A percentile compares a stretch with the other conserved stretches of the same genome.
phyloP scores from a whole-genome alignment of 2,888 invertebrate genomes.

The Epirrhoe tristata region DNA sequence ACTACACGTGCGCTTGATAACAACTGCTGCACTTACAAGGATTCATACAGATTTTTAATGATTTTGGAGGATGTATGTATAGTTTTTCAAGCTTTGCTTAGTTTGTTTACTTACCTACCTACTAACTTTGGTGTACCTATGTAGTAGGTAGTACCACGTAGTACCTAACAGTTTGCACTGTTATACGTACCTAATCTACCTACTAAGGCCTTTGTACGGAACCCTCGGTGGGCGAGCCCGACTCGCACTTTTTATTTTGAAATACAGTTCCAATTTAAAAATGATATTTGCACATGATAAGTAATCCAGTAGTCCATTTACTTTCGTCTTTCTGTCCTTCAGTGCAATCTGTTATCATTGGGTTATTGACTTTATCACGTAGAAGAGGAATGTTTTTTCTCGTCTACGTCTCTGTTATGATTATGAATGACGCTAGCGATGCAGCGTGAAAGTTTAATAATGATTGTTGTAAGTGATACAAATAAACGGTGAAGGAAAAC shows the following conservation, averaged over 20 bases:
- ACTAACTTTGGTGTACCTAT: too few relatives aligned
- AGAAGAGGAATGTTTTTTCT: slow-evolving; percentile 12
- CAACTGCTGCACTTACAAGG: neutral
- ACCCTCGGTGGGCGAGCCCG: too few relatives aligned
- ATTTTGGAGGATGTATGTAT: too few relatives aligned
- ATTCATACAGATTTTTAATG: too few relatives aligned
- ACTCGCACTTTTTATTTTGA: neutral
- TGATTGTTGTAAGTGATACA: too few relatives aligned
- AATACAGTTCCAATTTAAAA: neutral
- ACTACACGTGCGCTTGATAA: slow-evolving; percentile 17
- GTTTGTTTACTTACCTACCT: too few relatives aligned
- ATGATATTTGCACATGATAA: neutral
- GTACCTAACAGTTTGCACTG: too few relatives aligned
- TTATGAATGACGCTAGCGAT: slow-evolving; percentile 2
- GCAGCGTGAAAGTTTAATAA: slow-evolving; percentile 12
- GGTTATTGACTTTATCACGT: slow-evolving; percentile 21
- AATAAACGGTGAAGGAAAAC: too few relatives aligned
- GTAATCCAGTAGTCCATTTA: neutral
- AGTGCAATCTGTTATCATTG: slow-evolving; percentile 1
- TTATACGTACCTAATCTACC: too few relatives aligned
- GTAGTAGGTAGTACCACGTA: too few relatives aligned
- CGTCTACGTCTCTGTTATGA: neutral
- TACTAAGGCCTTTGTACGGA: too few relatives aligned
- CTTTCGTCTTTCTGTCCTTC: slow-evolving; percentile 12
- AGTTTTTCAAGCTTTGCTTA: too few relatives aligned